Evolutionary conservation across 1,140 invertebrate genomes (phyloP), one percentile per base, ranked within the genome.

Genomic region (Riptortus pedestris): DNA sequence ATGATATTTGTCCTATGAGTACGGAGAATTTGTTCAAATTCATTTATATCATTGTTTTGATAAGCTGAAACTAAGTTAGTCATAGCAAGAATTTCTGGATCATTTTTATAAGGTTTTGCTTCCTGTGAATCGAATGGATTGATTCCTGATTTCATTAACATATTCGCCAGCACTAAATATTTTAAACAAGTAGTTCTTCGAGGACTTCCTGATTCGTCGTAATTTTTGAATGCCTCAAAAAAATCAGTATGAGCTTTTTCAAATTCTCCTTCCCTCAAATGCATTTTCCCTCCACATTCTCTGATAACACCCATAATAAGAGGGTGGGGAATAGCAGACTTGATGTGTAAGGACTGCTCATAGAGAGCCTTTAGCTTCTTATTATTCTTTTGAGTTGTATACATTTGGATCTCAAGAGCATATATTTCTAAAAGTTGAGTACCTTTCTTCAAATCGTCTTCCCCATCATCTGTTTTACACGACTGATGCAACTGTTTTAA

Each of bases 71-170:
- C 96, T 70, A 99, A 80, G 78, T 99, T 97, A 7, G 96, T 99
- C 95, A 99, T 99, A 1, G 96, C 96, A 63, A 99, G 78, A 71
- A 99, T 98, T 80, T 99, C 96, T 4, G 95, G 93, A 79, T 99
- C 96, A 76, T 98, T 98, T 78, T 98, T 98, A 72, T 99, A 99
- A 0, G 97, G 95, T 74, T 99, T 99, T 0, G 96, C 96, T 81
- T 99, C 97, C 83, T 99, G 96, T 1, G 94, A 98, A 78, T 99
- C 96, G 77, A 99, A 99, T 4, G 97, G 97, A 80, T 99, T 99
- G 63, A 99, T 99, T 22, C 93, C 95, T n/a, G 96, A 98, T 76
- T 96, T 96, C 93, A 96, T 96, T 63, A 96, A 79, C 97, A 99
- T 99, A 76, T 98, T 99, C 7, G 97, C 96, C 70, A 99, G 75